These are phyloP conservation scores for Ciconia maguari DNA, from an alignment of 2,113 vertebrate genomes.

Conservation along the genomic window DNA sequence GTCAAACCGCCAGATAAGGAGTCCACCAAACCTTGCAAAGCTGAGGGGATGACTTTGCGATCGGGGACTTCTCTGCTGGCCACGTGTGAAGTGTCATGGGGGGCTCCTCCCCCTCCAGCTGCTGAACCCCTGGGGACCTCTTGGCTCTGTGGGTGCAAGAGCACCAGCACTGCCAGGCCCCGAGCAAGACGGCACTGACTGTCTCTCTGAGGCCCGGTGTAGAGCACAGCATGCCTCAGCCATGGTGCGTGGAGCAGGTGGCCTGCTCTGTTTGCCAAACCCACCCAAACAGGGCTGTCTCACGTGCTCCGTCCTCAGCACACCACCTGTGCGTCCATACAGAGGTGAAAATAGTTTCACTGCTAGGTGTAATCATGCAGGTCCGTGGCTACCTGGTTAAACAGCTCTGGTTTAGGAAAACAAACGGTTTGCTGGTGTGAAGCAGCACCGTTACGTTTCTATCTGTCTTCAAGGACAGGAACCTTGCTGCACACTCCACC, in stretches of 20 bases:
- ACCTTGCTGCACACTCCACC: neutral
- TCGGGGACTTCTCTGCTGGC: neutral
- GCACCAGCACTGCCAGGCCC: neutral
- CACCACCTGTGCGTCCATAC: neutral
- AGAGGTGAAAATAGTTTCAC: neutral
- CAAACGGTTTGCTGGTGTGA: neutral
- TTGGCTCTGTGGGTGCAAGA: neutral
- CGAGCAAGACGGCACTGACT: fast-evolving
- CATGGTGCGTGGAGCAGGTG: fast-evolving
- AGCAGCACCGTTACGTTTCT: neutral
- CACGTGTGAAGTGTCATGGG: fast-evolving
- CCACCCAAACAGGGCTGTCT: neutral
- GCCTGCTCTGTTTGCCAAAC: neutral
- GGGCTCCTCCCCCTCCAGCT: neutral
- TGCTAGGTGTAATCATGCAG: neutral
- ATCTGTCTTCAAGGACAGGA: neutral
- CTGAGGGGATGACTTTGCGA: neutral
- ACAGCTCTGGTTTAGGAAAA: neutral
- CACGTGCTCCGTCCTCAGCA: neutral
- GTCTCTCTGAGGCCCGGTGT: fast-evolving
- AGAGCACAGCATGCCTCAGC: neutral
- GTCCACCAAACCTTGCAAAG: neutral
- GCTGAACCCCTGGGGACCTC: neutral
- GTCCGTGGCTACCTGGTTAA: neutral
- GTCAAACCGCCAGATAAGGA: fast-evolving